Base-by-base conservation (phyloP, 2,888 invertebrate genomes). In the Piscicola geometra region DNA sequence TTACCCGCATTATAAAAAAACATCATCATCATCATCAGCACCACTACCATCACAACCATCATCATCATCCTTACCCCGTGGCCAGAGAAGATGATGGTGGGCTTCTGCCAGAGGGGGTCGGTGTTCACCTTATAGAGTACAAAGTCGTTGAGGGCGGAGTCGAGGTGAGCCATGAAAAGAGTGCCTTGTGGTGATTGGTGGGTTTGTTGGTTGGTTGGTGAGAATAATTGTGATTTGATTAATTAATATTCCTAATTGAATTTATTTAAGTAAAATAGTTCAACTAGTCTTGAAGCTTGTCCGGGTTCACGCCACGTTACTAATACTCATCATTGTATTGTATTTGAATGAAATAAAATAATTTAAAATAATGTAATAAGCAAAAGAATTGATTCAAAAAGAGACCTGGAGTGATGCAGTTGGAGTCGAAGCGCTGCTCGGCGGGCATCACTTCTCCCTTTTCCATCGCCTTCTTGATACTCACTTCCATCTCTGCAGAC, bases 361-460 rank as follows among this genome's bases (percentile, higher is more conserved):
- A n/a, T n/a, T n/a, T n/a, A n/a, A n/a, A n/a, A n/a, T n/a, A n/a
- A n/a, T n/a, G n/a, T n/a, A n/a, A 72, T 9, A 30, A 1, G 52
- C 1, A 35, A 18, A 64, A 60, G 76, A 33, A 93, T n/a, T n/a
- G n/a, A n/a, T n/a, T n/a, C n/a, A n/a, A n/a, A n/a, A n/a, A n/a
- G n/a, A n/a, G n/a, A 79, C 97, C 97, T 0, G 98, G 98, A 0
- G 98, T 98, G 79, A 98, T 98, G 85, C 97, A 97, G 86, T 98
- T 98, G 30, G 94, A 95, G 86, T 98, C 98, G 85, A 98, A 98
- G 77, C 93, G 88, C 75, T 91, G 90, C 81, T 91, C 92, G 1
- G 88, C 86, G 0, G 94, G 93, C 69, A 95, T 86, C 0, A 85
- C 86, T 85, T 94, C 92, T 21, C 95, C 96, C 81, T 90, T 90